Evolutionary conservation across 2,888 invertebrate genomes (phyloP), one percentile per base, ranked within the genome.

Genomic region (Nyleta sp.): DNA sequence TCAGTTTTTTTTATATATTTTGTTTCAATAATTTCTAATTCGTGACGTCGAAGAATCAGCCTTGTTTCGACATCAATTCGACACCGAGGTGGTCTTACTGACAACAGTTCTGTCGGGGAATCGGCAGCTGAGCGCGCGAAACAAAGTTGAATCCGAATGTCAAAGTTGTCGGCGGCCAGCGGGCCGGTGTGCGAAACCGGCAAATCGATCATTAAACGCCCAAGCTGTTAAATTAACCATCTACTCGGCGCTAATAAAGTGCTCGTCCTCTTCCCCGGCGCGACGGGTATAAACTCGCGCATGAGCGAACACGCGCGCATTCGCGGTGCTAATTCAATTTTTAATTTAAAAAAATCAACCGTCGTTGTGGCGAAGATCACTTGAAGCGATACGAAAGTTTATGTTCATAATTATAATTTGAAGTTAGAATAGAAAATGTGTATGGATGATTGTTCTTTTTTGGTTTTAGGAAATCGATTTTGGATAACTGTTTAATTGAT

Each of bases 201-300:
- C 74, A 80, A 87, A 86, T 87, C 85, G 87, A 87, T 87, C 87
- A 87, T 87, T 86, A 87, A 87, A 84, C 83, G 84, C 80, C 83
- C 84, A 77, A 80, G 78, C 84, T 72, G 85, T 85, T 87, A 84
- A 86, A 86, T 87, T 86, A 87, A 86, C 82, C 81, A 77, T 84
- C 82, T 83, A 84, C 83, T 86, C 80, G 57, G 78, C 79, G 74
- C 82, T 86, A 85, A 87, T 87, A 87, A 87, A 87, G 84, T 84
- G 84, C 74, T 73, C 83, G 80, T 60, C 15, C 70, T 84, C 73
- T 59, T 59, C 72, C 52, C 67, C 57, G 46, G 52, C 46, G 31
- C 35, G 6, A 44, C 46, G 59, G 15, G 28, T 50, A 52, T 62
- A 55, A 50, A 65, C 50, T 35, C 24, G 50, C 64, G 44, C 59